These are phyloP conservation scores for Colaptes auratus DNA, from an alignment of 2,113 vertebrate genomes.

Conservation along the genomic window DNA sequence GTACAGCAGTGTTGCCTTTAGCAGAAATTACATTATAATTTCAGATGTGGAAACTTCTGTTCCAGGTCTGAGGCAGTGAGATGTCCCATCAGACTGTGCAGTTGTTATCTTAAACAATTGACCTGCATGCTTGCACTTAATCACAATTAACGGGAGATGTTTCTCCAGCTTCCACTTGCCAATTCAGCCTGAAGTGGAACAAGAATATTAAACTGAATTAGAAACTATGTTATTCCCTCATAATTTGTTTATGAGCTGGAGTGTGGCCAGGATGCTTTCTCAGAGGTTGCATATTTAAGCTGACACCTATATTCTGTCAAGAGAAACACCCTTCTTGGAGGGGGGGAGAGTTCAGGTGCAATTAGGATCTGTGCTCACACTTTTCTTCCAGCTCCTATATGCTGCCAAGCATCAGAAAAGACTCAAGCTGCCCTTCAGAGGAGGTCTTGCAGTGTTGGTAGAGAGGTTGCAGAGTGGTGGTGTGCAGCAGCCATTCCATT, in stretches of 20 bases:
- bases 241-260: background rate
- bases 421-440: background rate
- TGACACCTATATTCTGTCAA: background rate
- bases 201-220: conserved; percentile 32
- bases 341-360: background rate
- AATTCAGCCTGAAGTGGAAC: background rate
- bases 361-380: background rate
- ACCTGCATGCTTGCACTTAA: conserved; percentile 23
- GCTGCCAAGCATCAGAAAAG: background rate
- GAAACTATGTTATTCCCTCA: background rate
- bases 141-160: conserved; percentile 30
- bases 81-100: background rate
- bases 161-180: background rate
- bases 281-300: background rate
- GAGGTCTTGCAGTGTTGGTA: background rate
- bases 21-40: conserved; percentile 69
- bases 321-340: background rate
- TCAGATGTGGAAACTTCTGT: conserved; percentile 50
- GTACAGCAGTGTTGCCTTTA: conserved; percentile 39
- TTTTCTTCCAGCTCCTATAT: background rate
- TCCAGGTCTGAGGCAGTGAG: conserved; percentile 11
- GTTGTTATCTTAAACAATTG: conserved; percentile 41
- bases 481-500: background rate
- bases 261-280: background rate
- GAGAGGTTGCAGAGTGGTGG: no score